Base-by-base conservation (phyloP, 1,140 invertebrate genomes). In the Tetranychus urticae region DNA sequence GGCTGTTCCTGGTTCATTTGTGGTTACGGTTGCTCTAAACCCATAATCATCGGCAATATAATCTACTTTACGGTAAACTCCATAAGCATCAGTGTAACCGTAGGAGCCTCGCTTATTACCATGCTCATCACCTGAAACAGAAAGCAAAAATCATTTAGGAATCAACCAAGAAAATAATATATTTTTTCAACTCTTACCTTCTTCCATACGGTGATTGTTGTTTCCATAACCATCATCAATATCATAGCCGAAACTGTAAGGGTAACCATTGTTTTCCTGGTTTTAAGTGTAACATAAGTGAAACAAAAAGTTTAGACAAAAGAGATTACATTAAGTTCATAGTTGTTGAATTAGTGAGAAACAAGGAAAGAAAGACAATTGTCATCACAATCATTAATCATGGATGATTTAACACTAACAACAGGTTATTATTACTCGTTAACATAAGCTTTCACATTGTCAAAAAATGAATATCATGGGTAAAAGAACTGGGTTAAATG, bases 1-100 rank as follows among this genome's bases (percentile, higher is more conserved):
- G 6, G 54, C 63, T 14, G 61, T 62, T 34, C 63, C 63, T 3
- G 56, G 63, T 36, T 64, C 63, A n/a, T 50, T 58, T 5, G 63
- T 64, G 23, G 39, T 55, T 13, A 73, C 70, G 55, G 70, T 66
- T n/a, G 72, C 72, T 58, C 70, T 66, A 67, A 71, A 73, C 42
- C 72, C 58, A 47, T 45, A 46, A 35, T 55, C 52, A 56, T 69
- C 69, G 60, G 61, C 62, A 45, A 67, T 56, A 66, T 67, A 48
- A 42, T 70, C 67, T n/a, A 66, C 60, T 13, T 58, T 31, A 12
- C 57, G 34, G 37, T 37, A 56, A 36, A 56, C 33, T 35, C 55
- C 55, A 14, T 39, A 56, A 56, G 55, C 55, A 39, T 56, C 55
- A n/a, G 34, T 56, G 23, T 56, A 56, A 14, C 55, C 55, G 34